Conservation (phyloP, 2,113 vertebrate species). For the Peromyscus leucopus region DNA sequence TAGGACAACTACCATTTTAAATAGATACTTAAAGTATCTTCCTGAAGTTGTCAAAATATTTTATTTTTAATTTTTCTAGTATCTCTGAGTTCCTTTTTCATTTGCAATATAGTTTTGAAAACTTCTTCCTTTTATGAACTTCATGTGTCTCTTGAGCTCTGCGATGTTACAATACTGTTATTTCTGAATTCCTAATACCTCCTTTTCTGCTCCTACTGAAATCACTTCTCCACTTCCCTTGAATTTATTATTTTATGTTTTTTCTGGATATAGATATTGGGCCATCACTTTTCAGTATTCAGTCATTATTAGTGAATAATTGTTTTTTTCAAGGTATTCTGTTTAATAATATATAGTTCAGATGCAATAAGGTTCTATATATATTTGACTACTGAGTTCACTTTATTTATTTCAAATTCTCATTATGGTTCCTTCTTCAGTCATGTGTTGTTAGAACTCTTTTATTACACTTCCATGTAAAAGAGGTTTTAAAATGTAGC, state of each 20-base stretch:
- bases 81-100: neutral
- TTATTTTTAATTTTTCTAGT: neutral
- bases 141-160: constrained; percentile 41
- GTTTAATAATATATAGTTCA: neutral
- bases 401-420: neutral
- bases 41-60: neutral
- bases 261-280: neutral
- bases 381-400: neutral
- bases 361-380: neutral
- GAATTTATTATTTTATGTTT: neutral
- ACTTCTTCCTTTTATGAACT: neutral
- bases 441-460: neutral
- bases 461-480: neutral
- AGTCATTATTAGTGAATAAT: neutral
- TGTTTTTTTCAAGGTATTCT: neutral
- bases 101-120: neutral
- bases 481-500: neutral
- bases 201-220: neutral
- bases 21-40: neutral
- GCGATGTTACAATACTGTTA: neutral
- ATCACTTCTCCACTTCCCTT: neutral
- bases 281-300: neutral
- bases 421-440: neutral
- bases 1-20: neutral
- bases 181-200: neutral